A percentile compares a stretch with the other conserved stretches of the same genome.
phyloP scores from a whole-genome alignment of 2,797 vertebrate genomes.

The Clarias platycephalus region DNA sequence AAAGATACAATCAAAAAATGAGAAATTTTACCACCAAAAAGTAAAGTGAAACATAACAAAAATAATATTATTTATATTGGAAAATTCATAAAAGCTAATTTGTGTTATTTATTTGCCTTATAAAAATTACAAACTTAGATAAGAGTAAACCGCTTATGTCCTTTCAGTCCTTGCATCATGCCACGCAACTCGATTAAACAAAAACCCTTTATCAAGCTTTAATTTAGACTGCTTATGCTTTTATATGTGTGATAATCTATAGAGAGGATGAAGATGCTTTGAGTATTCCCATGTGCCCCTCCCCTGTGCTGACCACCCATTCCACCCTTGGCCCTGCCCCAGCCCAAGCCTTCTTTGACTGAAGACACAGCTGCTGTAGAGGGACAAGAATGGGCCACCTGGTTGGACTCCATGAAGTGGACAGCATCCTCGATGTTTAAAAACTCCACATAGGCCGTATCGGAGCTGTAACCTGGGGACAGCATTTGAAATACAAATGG shows the following conservation, averaged over 20 bases:
- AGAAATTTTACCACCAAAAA: not conserved
- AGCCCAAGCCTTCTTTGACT: constrained; percentile 72
- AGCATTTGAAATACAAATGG: constrained; percentile 99
- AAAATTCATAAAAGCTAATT: not conserved
- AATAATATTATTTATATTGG: not conserved
- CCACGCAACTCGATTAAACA: constrained; percentile 1
- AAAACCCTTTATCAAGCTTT: not conserved
- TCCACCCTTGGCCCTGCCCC: constrained; percentile 63
- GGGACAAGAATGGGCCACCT: constrained; percentile 99
- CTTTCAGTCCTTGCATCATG: not conserved
- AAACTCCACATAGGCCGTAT: constrained; percentile 99
- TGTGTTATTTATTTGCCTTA: not conserved
- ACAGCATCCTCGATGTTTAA: constrained; percentile 99
- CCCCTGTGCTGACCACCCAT: constrained; percentile 53
- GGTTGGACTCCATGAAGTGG: constrained; percentile 99
- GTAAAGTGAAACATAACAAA: not conserved
- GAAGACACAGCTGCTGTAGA: constrained; percentile 80
- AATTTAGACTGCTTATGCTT: not conserved
- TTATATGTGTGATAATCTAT: constrained; percentile 2
- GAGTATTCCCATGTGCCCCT: constrained; percentile 45
- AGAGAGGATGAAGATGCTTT: constrained; percentile 11
- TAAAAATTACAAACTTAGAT: not conserved
- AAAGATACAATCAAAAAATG: not conserved
- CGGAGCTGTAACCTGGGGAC: constrained; percentile 99
- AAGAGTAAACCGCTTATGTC: not conserved